Base-by-base conservation (phyloP, 2,113 vertebrate species). In the Spea bombifrons region DNA sequence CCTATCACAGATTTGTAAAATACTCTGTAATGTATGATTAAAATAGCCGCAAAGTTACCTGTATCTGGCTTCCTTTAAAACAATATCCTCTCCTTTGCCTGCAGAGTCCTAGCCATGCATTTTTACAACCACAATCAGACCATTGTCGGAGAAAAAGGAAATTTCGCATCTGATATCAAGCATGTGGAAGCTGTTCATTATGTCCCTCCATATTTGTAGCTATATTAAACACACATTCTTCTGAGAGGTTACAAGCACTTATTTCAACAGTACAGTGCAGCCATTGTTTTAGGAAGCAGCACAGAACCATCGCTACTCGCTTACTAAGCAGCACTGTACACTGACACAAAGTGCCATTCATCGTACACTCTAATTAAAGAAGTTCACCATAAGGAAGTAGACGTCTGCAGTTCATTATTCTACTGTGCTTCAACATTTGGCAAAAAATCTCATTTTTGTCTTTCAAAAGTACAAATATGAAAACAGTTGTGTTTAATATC, bases 211-310 rank as follows among this genome's bases (percentile, higher is more conserved):
- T 73, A 79, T 66, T 73, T 73, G 70, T 45, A 73, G 45, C 52
- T 61, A 71, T 72, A 80, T 73, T 73, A 63, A 72, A 80, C 73
- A 7, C 71, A 80, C 70, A 73, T 73, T 67, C 71, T 73, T 80
- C 77, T 73, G 67, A 80, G 66, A 73, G 73, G 71, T 48, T 59
- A 67, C 77, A 73, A 73, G 68, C 63, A 15, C 50, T 30, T 15
- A 66, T 80, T 80, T 73, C 61, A n/a, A 67, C 44, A 73, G 49
- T 52, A 80, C 77, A 80, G 71, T 73, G 45, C 52, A 5, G 47
- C 52, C 71, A 67, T 80, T 80, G 71, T 80, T 57, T 49, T 46
- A 16, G 47, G 57, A 12, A 67, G 61, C 46, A 13, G 70, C 53
- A 73, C 9, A 44, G 64, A 67, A 72, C 67, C 49, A 50, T 49